Percentiles rank a stretch among this genome's conserved stretches.
Conservation (phyloP, 1,140 invertebrate genomes). For the Lordiphosa collinella region DNA sequence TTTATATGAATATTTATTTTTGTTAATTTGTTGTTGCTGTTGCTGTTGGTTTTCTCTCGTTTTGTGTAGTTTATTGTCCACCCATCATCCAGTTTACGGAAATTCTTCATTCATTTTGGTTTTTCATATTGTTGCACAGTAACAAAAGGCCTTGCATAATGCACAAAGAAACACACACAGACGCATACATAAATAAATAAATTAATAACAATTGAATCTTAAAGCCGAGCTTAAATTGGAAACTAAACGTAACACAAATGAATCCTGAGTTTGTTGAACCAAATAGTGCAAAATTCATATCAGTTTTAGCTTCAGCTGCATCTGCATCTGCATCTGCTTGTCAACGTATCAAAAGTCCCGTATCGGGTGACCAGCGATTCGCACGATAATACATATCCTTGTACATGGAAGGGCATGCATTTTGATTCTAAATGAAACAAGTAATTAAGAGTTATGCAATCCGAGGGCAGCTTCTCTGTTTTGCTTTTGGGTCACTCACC, state of each 20-base stretch:
- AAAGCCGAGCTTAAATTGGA: background rate
- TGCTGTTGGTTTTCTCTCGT: slow-evolving; percentile 37
- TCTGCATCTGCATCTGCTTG: slow-evolving; percentile 23
- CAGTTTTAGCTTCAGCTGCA: slow-evolving; percentile 17
- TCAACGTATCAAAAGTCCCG: slow-evolving; percentile 78
- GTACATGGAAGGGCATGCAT: slow-evolving; percentile 85
- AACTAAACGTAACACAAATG: slow-evolving; percentile 26
- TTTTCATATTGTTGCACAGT: slow-evolving; percentile 24
- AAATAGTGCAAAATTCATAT: slow-evolving; percentile 2
- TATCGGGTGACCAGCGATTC: slow-evolving; percentile 78
- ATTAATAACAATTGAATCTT: background rate
- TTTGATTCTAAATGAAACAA: slow-evolving; percentile 83
- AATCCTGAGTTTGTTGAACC: slow-evolving; percentile 52
- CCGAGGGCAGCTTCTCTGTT: too few species aligned
- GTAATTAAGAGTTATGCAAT: too few species aligned
- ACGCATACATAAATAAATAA: too few species aligned
- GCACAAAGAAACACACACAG: too few species aligned
- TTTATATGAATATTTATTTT: slow-evolving; percentile 71
- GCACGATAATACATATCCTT: slow-evolving; percentile 85
- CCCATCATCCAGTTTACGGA: slow-evolving; percentile 79
- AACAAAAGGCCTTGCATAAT: background rate
- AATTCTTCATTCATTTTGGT: slow-evolving; percentile 59
- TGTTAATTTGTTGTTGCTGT: slow-evolving; percentile 30
- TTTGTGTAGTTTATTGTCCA: slow-evolving; percentile 75
- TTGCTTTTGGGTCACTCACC: slow-evolving; percentile 79